Evolutionary conservation across 2,113 vertebrate species (phyloP).

Genomic region (Vulpes lagopus): DNA sequence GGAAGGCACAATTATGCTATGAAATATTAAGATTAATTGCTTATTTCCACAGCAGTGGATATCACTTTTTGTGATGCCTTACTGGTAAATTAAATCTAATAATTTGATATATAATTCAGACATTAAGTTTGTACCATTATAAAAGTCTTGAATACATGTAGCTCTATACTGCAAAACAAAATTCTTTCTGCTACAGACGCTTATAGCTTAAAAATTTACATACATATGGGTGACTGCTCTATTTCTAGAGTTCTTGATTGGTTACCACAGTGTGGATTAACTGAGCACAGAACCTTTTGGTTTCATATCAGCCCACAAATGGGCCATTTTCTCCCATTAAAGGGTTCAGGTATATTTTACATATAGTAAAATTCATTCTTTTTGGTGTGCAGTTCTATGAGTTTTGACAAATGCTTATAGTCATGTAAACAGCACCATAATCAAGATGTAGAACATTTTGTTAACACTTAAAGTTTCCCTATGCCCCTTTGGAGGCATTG

Average conservation of each 20-base stretch:
- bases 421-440: not conserved
- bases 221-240: not conserved
- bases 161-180: not conserved
- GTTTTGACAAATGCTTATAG: not conserved
- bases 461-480: not conserved
- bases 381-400: not conserved
- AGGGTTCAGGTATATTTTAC: not conserved
- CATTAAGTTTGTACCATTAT: not conserved
- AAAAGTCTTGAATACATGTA: not conserved
- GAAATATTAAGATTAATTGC: conserved; percentile 7
- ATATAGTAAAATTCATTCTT: not conserved
- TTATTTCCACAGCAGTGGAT: not conserved
- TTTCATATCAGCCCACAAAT: not conserved
- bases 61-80: not conserved
- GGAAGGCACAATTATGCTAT: not conserved
- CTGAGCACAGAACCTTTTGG: not conserved
- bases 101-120: not conserved
- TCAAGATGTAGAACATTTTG: not conserved
- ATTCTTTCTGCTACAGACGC: not conserved
- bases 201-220: not conserved
- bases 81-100: conserved; percentile 34
- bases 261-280: not conserved
- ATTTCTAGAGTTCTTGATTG: not conserved
- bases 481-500: not conserved
- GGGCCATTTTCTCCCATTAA: not conserved